Evolutionary conservation across 2,888 invertebrate genomes (phyloP).

Genomic region (Trichogramma evanescens): DNA sequence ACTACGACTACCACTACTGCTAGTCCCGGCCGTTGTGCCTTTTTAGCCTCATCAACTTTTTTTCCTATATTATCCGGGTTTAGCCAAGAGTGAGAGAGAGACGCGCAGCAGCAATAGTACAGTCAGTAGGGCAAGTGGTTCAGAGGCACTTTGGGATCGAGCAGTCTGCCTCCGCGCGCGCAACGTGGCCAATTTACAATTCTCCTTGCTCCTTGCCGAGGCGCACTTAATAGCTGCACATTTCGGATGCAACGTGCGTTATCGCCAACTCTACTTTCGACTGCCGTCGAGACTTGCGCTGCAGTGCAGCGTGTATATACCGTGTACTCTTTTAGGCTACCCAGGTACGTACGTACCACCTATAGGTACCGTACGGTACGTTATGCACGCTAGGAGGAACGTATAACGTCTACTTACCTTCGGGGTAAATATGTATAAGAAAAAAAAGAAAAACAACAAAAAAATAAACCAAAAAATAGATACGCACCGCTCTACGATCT

Average conservation of each 20-base stretch:
- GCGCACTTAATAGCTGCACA: constrained; percentile 12
- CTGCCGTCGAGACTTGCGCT: too few relatives aligned
- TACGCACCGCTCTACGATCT: neutral
- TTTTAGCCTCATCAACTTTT: too few relatives aligned
- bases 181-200: constrained; percentile 18
- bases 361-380: too few relatives aligned
- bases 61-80: neutral
- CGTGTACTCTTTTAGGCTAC: too few relatives aligned
- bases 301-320: too few relatives aligned
- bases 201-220: neutral
- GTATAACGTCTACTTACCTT: too few relatives aligned
- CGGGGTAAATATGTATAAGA: neutral
- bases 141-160: too few relatives aligned
- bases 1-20: too few relatives aligned
- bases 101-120: constrained; percentile 3
- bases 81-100: neutral
- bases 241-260: constrained; percentile 22
- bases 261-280: constrained; percentile 7
- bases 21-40: too few relatives aligned
- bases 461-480: neutral
- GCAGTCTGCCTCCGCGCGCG: neutral
- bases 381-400: too few relatives aligned
- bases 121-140: constrained; percentile 2
- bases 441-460: neutral
- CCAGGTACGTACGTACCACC: too few relatives aligned